A percentile compares a stretch with the other conserved stretches of the same genome.
These are phyloP conservation scores for Eueides isabella DNA, from an alignment of 1,140 invertebrate genomes.

Conservation along the genomic window DNA sequence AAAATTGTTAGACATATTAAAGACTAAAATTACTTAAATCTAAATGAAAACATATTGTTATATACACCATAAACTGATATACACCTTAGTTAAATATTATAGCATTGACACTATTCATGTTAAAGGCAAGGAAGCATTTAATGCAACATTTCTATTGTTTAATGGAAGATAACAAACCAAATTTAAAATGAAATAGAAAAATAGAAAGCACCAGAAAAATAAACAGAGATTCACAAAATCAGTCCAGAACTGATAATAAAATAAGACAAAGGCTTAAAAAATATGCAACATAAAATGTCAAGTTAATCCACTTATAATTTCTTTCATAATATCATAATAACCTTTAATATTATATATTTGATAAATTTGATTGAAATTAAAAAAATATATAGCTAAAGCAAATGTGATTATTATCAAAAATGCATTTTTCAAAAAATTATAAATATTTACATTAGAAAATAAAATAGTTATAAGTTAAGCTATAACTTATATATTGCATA, in stretches of 20 bases:
- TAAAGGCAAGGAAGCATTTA: conserved; percentile 64
- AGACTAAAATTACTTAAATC: conserved; percentile 24
- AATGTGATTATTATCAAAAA: neutral
- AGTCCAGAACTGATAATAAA: neutral
- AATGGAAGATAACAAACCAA: conserved; percentile 30
- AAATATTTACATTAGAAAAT: conserved; percentile 9
- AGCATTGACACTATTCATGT: conserved; percentile 27
- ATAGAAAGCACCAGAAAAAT: neutral
- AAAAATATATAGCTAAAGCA: neutral
- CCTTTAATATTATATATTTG: too few relatives aligned
- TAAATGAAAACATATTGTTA: conserved; percentile 38
- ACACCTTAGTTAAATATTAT: conserved; percentile 29
- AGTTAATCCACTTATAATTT: too few relatives aligned
- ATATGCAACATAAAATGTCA: too few relatives aligned
- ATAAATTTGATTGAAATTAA: too few relatives aligned
- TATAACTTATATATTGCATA: neutral
- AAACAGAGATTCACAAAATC: neutral
- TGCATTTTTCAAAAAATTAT: neutral
- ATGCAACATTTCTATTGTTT: conserved; percentile 51
- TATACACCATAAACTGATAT: conserved; percentile 42
- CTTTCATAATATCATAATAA: too few relatives aligned
- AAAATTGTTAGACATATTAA: conserved; percentile 20
- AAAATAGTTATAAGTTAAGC: too few relatives aligned
- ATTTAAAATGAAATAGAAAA: neutral
- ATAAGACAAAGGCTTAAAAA: neutral